These are phyloP conservation scores for Papilio protenor DNA, from an alignment of 2,888 invertebrate species.

Conservation along the genomic window DNA sequence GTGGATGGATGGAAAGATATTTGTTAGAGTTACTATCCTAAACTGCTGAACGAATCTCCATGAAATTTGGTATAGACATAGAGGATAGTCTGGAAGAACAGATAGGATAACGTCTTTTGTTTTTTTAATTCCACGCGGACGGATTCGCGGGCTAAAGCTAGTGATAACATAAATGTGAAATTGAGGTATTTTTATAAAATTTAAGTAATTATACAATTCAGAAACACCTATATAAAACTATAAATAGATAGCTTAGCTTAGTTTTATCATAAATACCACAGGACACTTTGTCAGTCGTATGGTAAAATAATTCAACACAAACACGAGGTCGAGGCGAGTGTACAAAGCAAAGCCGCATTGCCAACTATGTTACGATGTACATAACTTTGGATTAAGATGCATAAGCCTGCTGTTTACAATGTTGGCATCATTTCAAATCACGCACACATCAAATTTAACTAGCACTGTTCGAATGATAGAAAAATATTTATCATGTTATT, in stretches of 20 bases:
- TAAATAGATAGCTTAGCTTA: neutral
- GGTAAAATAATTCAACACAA: constrained; percentile 19
- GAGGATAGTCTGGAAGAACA: too few species aligned
- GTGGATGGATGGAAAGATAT: too few species aligned
- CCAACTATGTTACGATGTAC: constrained; percentile 31
- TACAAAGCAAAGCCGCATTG: constrained; percentile 34
- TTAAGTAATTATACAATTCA: too few species aligned
- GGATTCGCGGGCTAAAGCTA: too few species aligned
- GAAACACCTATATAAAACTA: too few species aligned
- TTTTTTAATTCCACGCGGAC: too few species aligned
- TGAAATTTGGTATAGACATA: too few species aligned
- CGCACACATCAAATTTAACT: constrained; percentile 20
- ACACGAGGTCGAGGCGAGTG: neutral
- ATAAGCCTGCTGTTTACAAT: constrained; percentile 34
- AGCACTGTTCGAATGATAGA: neutral
- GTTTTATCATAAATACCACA: neutral
- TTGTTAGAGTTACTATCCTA: too few species aligned
- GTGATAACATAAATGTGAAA: too few species aligned
- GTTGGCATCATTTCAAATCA: constrained; percentile 35
- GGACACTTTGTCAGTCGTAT: neutral
- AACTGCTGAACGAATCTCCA: too few species aligned
- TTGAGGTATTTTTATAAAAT: too few species aligned
- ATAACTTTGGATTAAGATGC: constrained; percentile 36
- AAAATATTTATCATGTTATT: neutral
- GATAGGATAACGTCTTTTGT: too few species aligned